A percentile compares a stretch with the other conserved stretches of the same genome.
Evolutionary conservation across 2,113 vertebrate genomes (phyloP).

Genomic region (Tachysurus fulvidraco): DNA sequence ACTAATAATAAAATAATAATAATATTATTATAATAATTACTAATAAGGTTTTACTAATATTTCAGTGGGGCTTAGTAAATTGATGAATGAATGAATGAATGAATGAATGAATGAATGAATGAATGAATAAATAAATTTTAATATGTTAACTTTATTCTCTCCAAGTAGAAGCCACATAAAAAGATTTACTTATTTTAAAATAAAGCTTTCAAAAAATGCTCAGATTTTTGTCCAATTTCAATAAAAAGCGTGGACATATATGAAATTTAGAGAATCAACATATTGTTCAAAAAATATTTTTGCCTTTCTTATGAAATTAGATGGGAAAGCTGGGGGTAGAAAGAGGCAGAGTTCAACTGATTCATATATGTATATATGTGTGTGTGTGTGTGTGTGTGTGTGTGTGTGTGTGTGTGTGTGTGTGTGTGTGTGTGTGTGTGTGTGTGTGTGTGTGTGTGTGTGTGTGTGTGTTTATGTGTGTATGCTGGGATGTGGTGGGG

Average conservation of each 20-base stretch:
- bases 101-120: neutral
- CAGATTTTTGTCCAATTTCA: too few relatives aligned
- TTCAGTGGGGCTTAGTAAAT: neutral
- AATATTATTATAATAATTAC: neutral
- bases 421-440: neutral
- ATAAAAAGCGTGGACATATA: neutral
- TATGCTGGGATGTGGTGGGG: neutral
- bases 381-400: constrained; percentile 1
- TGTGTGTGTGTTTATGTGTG: constrained; percentile 1
- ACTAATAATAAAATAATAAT: neutral
- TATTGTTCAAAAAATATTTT: neutral
- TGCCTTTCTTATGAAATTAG: neutral
- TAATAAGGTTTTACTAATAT: neutral
- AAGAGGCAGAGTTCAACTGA: neutral
- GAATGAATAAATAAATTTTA: too few relatives aligned
- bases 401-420: neutral
- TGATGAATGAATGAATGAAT: too few relatives aligned
- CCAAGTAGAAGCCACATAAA: neutral
- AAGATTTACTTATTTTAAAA: neutral
- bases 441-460: neutral
- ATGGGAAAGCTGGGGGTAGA: neutral
- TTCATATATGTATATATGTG: neutral
- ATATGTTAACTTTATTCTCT: neutral
- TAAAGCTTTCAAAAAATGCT: too few relatives aligned
- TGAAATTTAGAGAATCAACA: neutral